Conservation (phyloP, 1,140 invertebrate genomes). For the Bombus sibiricus region DNA sequence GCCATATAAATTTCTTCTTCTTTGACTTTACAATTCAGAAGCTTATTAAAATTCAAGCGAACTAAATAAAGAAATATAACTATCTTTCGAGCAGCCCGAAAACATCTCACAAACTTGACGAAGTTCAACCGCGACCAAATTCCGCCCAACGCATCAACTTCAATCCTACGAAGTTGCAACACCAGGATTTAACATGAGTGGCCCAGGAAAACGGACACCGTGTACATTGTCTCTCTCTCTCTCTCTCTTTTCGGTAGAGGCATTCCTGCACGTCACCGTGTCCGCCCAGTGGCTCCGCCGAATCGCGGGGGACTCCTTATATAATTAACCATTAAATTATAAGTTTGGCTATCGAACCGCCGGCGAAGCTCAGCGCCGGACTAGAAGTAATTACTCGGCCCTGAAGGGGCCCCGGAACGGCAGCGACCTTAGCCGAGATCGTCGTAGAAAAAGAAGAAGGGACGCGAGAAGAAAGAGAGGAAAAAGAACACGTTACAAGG, state of each 20-base stretch:
- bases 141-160: background rate
- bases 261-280: conserved; percentile 82
- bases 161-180: background rate
- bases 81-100: too few species aligned
- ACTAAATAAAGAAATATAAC: too few species aligned
- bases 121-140: too few species aligned
- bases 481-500: conserved; percentile 38
- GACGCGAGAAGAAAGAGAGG: conserved; percentile 49
- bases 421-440: conserved; percentile 48
- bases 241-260: background rate
- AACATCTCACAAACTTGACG: background rate
- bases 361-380: conserved; percentile 75
- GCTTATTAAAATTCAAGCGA: too few species aligned
- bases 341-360: conserved; percentile 81
- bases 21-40: too few species aligned
- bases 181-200: background rate
- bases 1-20: too few species aligned
- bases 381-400: conserved; percentile 81
- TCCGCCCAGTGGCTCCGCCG: conserved; percentile 81
- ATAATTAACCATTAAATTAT: conserved; percentile 84
- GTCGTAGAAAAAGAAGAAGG: conserved; percentile 17
- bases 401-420: conserved; percentile 56
- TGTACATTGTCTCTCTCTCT: background rate
- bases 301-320: conserved; percentile 81
- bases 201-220: conserved; percentile 47